Conservation (phyloP, 2,888 invertebrate species). For the Acanthosepion pharaonis region DNA sequence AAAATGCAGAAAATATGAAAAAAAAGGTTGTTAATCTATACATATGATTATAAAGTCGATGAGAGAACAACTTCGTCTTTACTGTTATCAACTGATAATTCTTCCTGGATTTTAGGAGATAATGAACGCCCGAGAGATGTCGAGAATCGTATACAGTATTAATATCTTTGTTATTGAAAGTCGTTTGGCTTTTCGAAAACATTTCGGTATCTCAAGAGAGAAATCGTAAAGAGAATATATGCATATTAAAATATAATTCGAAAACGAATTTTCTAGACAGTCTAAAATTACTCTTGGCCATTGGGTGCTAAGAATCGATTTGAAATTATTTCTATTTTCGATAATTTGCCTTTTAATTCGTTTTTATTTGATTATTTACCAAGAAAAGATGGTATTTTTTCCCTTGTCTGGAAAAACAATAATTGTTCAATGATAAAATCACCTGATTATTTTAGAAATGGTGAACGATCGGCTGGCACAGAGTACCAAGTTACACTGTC, state of each 20-base stretch:
- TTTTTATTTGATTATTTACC: background rate
- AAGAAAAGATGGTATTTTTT: background rate
- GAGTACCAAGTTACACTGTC: background rate
- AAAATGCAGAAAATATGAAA: too few relatives aligned
- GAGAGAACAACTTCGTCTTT: too few relatives aligned
- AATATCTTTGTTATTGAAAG: too few relatives aligned
- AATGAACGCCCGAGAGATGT: too few relatives aligned
- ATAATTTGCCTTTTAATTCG: background rate
- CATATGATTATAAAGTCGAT: too few relatives aligned
- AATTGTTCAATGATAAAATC: background rate
- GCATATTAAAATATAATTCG: background rate
- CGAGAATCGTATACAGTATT: too few relatives aligned
- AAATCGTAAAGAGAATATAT: background rate
- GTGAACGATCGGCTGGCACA: background rate
- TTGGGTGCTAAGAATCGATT: background rate
- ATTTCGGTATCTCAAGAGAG: background rate
- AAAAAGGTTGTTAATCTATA: too few relatives aligned
- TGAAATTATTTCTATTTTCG: background rate
- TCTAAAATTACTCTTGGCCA: background rate
- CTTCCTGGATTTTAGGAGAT: too few relatives aligned
- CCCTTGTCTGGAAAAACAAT: background rate
- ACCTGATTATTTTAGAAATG: background rate
- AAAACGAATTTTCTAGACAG: background rate
- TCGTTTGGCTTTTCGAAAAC: background rate
- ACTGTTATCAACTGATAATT: too few relatives aligned